phyloP scores from a whole-genome alignment of 2,797 vertebrate genomes.

The Diplodus puntazzo region DNA sequence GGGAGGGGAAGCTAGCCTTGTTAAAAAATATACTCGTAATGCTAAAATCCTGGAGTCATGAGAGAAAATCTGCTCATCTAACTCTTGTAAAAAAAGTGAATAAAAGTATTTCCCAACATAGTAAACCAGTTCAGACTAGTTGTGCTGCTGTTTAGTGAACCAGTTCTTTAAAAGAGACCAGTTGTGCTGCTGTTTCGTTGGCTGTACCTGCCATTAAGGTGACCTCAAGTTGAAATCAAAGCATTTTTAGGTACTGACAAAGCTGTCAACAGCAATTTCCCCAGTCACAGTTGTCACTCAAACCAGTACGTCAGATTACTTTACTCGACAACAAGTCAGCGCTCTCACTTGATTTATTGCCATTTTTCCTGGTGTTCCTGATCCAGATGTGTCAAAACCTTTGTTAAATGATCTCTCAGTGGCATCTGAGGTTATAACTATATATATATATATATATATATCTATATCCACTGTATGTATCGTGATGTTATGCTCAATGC shows the following conservation, averaged over 20 bases:
- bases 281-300: constrained; percentile 3
- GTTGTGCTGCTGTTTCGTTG: not conserved
- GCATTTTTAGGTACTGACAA: not conserved
- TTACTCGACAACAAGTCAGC: not conserved
- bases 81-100: not conserved
- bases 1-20: too few species aligned
- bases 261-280: too few species aligned
- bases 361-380: not conserved
- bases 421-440: not conserved
- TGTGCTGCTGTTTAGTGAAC: not conserved
- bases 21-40: not conserved
- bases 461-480: not conserved
- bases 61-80: not conserved
- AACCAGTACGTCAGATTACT: not conserved
- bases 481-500: constrained; percentile 3
- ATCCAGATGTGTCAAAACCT: not conserved
- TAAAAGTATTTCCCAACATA: not conserved
- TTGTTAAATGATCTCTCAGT: not conserved
- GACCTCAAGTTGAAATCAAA: not conserved
- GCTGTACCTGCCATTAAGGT: not conserved
- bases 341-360: not conserved
- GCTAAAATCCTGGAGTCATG: not conserved
- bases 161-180: not conserved
- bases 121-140: not conserved
- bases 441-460: too few species aligned